Evolutionary conservation across 2,888 invertebrate genomes (phyloP).

Genomic region (Dicyrtomina minuta): DNA sequence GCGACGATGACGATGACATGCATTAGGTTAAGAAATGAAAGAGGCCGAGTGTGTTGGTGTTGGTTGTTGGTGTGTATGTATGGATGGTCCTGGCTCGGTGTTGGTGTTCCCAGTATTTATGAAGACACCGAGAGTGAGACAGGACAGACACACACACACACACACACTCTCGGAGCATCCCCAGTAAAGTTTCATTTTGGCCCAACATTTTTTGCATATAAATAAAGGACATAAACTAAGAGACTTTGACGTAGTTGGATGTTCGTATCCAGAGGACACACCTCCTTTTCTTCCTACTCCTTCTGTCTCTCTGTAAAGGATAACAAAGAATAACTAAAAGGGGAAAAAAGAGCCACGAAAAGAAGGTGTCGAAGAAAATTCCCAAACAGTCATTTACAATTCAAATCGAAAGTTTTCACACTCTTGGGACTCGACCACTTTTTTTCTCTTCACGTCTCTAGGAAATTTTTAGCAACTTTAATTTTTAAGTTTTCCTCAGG

Average conservation of each 20-base stretch:
- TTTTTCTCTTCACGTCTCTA: constrained; percentile 34
- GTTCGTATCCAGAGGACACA: constrained; percentile 25
- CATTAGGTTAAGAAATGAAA: no score
- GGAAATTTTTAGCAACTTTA: constrained; percentile 40
- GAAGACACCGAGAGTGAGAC: no score
- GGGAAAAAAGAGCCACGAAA: constrained; percentile 26
- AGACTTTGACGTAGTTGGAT: constrained; percentile 34
- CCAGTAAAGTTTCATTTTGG: constrained; percentile 36
- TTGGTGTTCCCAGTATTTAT: no score
- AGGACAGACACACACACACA: no score
- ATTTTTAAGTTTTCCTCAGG: constrained; percentile 44
- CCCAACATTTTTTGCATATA: constrained; percentile 39
- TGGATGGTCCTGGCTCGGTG: no score
- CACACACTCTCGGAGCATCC: no score
- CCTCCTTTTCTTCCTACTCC: constrained; percentile 22
- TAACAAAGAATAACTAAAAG: constrained; percentile 34
- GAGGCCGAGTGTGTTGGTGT: no score
- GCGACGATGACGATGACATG: no score
- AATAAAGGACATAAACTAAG: constrained; percentile 39
- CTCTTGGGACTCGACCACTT: constrained; percentile 37
- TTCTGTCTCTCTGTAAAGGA: constrained; percentile 26
- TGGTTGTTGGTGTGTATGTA: no score
- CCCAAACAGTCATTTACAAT: constrained; percentile 45
- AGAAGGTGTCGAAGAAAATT: constrained; percentile 44
- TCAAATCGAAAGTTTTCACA: constrained; percentile 46